phyloP scores from a whole-genome alignment of 2,113 vertebrate genomes.

The Caracal caracal region DNA sequence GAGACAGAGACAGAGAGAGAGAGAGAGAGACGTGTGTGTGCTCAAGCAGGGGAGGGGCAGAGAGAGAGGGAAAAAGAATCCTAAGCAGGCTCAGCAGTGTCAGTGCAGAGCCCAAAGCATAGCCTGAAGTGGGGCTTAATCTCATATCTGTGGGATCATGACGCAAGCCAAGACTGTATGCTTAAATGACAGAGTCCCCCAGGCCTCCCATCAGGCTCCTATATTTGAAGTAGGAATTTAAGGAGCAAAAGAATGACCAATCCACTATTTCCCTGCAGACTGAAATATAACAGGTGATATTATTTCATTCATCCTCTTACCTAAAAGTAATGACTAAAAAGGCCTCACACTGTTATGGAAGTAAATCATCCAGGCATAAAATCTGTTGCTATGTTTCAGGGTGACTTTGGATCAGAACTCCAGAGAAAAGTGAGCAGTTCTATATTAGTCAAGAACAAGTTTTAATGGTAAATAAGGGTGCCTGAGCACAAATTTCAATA shows the following conservation, averaged over 20 bases:
- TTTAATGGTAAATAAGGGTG: not conserved
- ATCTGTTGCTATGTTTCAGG: not conserved
- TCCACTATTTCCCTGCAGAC: not conserved
- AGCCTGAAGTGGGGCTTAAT: too few relatives aligned
- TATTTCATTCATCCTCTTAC: constrained; percentile 27
- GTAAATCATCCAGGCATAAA: not conserved
- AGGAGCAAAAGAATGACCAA: not conserved
- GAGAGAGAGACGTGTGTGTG: too few relatives aligned
- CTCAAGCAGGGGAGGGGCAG: too few relatives aligned
- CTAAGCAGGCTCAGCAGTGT: too few relatives aligned
- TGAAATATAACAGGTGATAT: not conserved
- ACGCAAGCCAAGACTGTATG: too few relatives aligned
- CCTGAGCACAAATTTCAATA: not conserved
- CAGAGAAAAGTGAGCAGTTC: not conserved
- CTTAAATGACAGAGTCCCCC: too few relatives aligned
- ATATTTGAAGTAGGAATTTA: constrained; percentile 26
- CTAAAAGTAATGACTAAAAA: not conserved
- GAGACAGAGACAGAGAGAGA: too few relatives aligned
- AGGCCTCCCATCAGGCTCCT: not conserved
- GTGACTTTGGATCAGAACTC: not conserved
- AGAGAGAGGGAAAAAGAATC: too few relatives aligned
- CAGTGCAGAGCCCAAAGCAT: too few relatives aligned
- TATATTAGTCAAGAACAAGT: not conserved
- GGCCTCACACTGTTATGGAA: not conserved
- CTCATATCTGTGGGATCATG: too few relatives aligned